Base-by-base conservation (phyloP, 2,888 invertebrate species). In the Chrysolina americana region DNA sequence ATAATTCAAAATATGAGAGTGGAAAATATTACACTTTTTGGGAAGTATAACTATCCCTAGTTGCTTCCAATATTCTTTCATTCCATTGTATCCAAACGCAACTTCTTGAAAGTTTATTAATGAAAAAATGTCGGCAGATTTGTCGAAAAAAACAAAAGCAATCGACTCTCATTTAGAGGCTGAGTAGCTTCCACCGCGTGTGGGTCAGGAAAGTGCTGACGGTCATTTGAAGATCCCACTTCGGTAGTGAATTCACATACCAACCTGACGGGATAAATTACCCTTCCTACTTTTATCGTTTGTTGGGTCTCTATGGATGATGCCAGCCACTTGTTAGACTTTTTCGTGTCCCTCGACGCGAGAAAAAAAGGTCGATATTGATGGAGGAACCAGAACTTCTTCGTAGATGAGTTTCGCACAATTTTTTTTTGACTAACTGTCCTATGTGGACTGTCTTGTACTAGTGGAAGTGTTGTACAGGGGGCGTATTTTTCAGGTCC, bases 231-330 rank as follows among this genome's bases (percentile, higher is more conserved):
- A 28, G n/a, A 59, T 28, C 59, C n/a, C 59, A 15, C 36, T 23
- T 28, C 59, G n/a, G 36, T 10, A 59, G n/a, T 59, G 28, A 23
- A 59, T 59, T 17, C 59, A 53, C 53, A 53, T 53, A 53, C 53
- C 53, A 21, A 53, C 21, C 53, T 53, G 19, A 53, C 53, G 53
- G 21, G 53, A 53, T 53, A 53, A 53, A 53, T 53, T 53, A 21
- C 21, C 53, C 53, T 21, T 21, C 19, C 8, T 36, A 9, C 10
- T 21, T 53, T 21, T 11, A 19, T 53, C 13, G 21, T 53, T 53
- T 53, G 53, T 53, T 21, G 19, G 21, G 53, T 17, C 21, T 36
- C 21, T 53, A 11, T 21, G 53, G 11, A 21, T 53, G 53, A 23
- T 11, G 53, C 19, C 53, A 15, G 53, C 53, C 19, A 53, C 53